Base-by-base conservation (phyloP, 2,888 invertebrate genomes). In the Machimus atricapillus region DNA sequence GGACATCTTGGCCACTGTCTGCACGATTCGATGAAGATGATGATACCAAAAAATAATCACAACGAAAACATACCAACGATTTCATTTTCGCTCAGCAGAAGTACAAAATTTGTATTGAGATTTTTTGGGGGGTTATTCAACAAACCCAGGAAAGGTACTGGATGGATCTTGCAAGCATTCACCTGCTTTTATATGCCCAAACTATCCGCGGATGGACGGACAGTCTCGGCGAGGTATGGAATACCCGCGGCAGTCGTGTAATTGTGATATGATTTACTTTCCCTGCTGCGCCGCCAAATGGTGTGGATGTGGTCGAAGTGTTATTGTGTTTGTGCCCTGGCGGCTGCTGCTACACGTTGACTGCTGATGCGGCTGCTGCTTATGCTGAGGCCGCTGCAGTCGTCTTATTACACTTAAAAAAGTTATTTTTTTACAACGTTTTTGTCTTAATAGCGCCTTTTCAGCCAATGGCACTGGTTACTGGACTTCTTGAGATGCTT, bases 121-220 rank as follows among this genome's bases (percentile, higher is more conserved):
- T 74, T 85, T 87, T 89, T 89, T 90, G 89, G 89, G 91, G 91
- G 91, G 90, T 90, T 90, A 90, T 90, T 90, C 90, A 91, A 91
- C 91, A 91, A 92, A 91, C 90, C 92, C 92, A 91, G 91, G 91
- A 91, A 90, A 90, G 91, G 90, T 91, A 92, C 92, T 92, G 92
- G 92, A 92, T 92, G 91, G 90, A 91, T 92, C 91, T 90, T 91
- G 90, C 90, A 89, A 90, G 90, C 90, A 90, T 89, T 89, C 90
- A 89, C 91, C 89, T 91, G 92, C 92, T 92, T 92, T 92, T 92
- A 92, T 92, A 92, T 90, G 74, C 85, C 85, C 43, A 85, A 85
- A 85, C 73, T 43, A 85, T 73, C 85, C 74, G 85, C 85, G 85
- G 85, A 85, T 85, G 85, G 85, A 74, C 85, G 85, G 40, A 85